These are phyloP conservation scores for Cerastoderma edule DNA, from an alignment of 2,888 invertebrate genomes.

Conservation along the genomic window DNA sequence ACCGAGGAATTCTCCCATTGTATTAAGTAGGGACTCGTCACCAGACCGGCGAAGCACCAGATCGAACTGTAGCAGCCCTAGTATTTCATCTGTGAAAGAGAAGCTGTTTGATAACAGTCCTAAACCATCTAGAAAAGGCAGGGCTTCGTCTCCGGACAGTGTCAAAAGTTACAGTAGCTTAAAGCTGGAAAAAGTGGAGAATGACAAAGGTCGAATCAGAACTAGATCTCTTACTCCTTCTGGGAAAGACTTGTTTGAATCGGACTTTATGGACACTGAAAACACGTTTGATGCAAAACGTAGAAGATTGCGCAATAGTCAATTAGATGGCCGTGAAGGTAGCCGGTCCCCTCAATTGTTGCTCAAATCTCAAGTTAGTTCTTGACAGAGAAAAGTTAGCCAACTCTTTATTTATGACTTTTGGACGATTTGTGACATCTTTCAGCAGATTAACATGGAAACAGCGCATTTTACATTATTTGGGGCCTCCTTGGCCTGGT, in stretches of 20 bases:
- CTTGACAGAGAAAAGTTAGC: neutral
- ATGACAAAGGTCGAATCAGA: conserved; percentile 34
- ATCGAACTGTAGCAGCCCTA: conserved; percentile 44
- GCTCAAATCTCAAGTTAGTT: conserved; percentile 2
- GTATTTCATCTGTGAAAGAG: conserved; percentile 48
- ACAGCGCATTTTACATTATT: too few relatives aligned
- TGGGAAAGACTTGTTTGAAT: conserved; percentile 25
- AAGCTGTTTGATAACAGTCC: conserved; percentile 46
- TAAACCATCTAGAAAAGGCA: conserved; percentile 46
- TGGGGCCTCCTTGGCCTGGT: too few relatives aligned
- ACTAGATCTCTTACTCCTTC: conserved; percentile 55
- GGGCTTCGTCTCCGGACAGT: conserved; percentile 66
- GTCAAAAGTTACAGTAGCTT: conserved; percentile 48
- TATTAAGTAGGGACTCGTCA: conserved; percentile 13
- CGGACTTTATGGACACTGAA: conserved; percentile 11
- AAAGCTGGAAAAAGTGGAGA: conserved; percentile 21
- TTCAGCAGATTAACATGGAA: too few relatives aligned
- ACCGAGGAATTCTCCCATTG: conserved; percentile 32
- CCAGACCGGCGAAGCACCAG: conserved; percentile 40
- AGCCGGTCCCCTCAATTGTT: conserved; percentile 30
- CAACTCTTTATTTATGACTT: too few relatives aligned
- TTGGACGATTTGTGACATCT: too few relatives aligned
- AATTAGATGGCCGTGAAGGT: conserved; percentile 16
- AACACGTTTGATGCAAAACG: conserved; percentile 16
- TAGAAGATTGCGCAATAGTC: conserved; percentile 3